Evolutionary conservation across 2,113 vertebrate genomes (phyloP).

Genomic region (Oreochromis aureus): DNA sequence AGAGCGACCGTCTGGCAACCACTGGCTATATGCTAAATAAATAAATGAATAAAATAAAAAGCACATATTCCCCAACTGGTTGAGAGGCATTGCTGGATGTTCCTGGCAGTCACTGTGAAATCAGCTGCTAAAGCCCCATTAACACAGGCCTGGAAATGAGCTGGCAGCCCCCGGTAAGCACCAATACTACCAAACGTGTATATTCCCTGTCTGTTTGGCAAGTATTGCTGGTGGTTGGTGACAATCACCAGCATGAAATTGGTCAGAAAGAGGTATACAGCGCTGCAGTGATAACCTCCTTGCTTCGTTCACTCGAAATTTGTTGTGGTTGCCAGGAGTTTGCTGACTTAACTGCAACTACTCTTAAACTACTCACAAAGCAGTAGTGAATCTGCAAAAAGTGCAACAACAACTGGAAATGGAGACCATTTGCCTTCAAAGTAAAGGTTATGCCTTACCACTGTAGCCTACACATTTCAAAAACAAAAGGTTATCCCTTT

Average conservation of each 20-base stretch:
- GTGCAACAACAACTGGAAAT: background rate
- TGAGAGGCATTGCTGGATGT: background rate
- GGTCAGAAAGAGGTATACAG: background rate
- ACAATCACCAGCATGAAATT: background rate
- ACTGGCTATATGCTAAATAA: background rate
- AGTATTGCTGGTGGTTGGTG: background rate
- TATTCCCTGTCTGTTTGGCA: background rate
- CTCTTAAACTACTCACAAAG: background rate
- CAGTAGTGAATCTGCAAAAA: background rate
- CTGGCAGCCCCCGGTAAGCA: background rate
- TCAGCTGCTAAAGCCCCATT: background rate
- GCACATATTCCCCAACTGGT: background rate
- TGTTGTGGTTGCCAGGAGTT: background rate
- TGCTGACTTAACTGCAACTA: background rate
- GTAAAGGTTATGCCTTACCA: background rate
- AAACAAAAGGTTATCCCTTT: background rate
- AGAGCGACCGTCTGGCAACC: background rate
- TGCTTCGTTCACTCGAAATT: background rate
- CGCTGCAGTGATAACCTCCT: background rate
- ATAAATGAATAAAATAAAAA: background rate
- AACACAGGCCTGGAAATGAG: background rate
- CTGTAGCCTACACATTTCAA: background rate
- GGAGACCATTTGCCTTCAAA: background rate
- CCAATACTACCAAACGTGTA: background rate
- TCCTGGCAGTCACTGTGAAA: background rate